These are phyloP conservation scores for Odontamblyopus lacepedii DNA, from an alignment of 2,797 vertebrate species.

Conservation along the genomic window DNA sequence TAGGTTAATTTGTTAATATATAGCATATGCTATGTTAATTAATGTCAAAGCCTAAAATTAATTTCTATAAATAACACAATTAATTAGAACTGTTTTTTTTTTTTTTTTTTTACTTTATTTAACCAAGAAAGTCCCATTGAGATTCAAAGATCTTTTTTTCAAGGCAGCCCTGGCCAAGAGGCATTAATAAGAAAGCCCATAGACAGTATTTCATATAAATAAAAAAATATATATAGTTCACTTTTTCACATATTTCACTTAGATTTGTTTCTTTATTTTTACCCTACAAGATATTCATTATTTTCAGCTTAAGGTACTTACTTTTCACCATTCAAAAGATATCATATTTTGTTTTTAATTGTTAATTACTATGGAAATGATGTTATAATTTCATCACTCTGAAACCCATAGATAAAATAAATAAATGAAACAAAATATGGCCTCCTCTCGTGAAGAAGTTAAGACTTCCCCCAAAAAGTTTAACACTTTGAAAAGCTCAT, in stretches of 20 bases:
- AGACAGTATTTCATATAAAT: no score
- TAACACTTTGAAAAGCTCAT: background rate
- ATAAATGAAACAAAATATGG: background rate
- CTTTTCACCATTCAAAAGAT: no score
- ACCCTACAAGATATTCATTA: no score
- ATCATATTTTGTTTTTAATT: no score
- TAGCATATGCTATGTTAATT: background rate
- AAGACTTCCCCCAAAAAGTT: background rate
- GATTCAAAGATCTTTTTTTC: no score
- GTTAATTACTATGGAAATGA: no score
- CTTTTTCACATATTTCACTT: background rate
- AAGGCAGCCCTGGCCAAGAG: no score
- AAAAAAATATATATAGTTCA: background rate
- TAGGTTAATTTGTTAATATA: background rate
- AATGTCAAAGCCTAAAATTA: background rate
- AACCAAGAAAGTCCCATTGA: no score
- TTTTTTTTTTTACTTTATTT: no score
- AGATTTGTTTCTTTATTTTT: no score
- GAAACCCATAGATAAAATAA: background rate
- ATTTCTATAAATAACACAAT: background rate
- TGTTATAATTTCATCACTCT: background rate
- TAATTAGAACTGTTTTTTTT: background rate
- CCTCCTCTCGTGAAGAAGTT: background rate
- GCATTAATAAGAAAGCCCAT: no score
- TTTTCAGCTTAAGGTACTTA: no score